These are phyloP conservation scores for Drosophila sp. DNA, from an alignment of 1,140 invertebrate species.

Conservation along the genomic window DNA sequence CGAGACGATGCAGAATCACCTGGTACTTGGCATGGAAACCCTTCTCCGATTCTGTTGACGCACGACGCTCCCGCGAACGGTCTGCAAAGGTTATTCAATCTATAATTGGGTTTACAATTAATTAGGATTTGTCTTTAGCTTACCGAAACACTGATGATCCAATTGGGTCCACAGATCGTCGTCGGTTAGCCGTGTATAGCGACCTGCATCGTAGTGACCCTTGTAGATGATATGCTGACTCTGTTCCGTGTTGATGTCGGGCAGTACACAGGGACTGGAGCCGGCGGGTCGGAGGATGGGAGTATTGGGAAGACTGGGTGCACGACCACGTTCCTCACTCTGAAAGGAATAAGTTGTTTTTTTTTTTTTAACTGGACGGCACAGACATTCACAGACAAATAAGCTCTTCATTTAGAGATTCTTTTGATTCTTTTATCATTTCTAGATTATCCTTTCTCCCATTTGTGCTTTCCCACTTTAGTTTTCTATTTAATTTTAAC, in stretches of 20 bases:
- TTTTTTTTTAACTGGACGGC: no score
- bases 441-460: no score
- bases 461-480: no score
- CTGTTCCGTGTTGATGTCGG: slow-evolving; percentile 88
- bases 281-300: slow-evolving; percentile 88
- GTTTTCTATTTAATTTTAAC: not conserved
- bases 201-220: slow-evolving; percentile 89
- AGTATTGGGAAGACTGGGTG: slow-evolving; percentile 88
- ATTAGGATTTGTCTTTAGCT: not conserved
- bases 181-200: slow-evolving; percentile 92
- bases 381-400: no score
- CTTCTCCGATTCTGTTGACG: slow-evolving; percentile 94
- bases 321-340: slow-evolving; percentile 91
- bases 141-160: slow-evolving; percentile 84
- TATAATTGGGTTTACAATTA: not conserved
- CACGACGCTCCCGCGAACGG: slow-evolving; percentile 85
- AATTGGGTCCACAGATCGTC: slow-evolving; percentile 89
- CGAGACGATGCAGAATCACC: slow-evolving; percentile 93
- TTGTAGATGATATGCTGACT: slow-evolving; percentile 89
- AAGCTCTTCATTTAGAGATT: no score
- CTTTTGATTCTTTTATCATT: no score
- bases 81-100: slow-evolving; percentile 43
- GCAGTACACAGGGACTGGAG: slow-evolving; percentile 88
- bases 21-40: slow-evolving; percentile 94
- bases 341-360: slow-evolving; percentile 63